These are phyloP conservation scores for Scaptomyza pallida DNA, from an alignment of 1,140 invertebrate species.

Conservation along the genomic window DNA sequence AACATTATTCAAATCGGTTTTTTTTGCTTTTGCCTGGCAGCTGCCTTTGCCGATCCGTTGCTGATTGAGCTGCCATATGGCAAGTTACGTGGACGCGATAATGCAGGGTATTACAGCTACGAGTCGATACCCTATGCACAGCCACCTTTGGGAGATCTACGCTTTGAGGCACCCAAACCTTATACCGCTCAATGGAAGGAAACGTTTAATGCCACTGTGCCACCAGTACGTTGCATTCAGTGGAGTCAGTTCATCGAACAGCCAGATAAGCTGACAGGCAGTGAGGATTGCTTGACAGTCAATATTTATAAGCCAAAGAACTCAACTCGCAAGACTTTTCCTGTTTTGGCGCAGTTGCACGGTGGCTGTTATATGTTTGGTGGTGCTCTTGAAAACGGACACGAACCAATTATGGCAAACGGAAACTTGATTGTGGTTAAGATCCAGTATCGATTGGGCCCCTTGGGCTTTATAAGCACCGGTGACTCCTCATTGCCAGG, in stretches of 20 bases:
- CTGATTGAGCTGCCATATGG: conserved; percentile 70
- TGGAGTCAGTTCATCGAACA: conserved; percentile 35
- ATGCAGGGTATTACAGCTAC: conserved; percentile 61
- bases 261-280: conserved; percentile 47
- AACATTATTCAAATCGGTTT: not conserved
- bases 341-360: conserved; percentile 85
- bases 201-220: conserved; percentile 11
- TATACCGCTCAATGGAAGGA: conserved; percentile 20
- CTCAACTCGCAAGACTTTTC: conserved; percentile 39
- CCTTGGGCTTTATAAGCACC: conserved; percentile 87
- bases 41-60: conserved; percentile 5
- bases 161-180: not conserved
- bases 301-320: conserved; percentile 77
- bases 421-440: conserved; percentile 87
- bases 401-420: conserved; percentile 86
- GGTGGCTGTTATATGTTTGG: conserved; percentile 85
- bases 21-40: not conserved
- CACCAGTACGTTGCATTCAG: conserved; percentile 37
- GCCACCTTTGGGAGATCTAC: not conserved
- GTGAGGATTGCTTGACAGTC: conserved; percentile 80
- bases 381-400: conserved; percentile 60
- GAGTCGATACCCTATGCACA: conserved; percentile 32
- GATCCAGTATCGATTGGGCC: conserved; percentile 87
- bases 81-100: conserved; percentile 84
- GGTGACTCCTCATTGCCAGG: conserved; percentile 86